A percentile compares a stretch with the other conserved stretches of the same genome.
Conservation (phyloP, 2,797 vertebrate genomes). For the Epinephelus coioides region DNA sequence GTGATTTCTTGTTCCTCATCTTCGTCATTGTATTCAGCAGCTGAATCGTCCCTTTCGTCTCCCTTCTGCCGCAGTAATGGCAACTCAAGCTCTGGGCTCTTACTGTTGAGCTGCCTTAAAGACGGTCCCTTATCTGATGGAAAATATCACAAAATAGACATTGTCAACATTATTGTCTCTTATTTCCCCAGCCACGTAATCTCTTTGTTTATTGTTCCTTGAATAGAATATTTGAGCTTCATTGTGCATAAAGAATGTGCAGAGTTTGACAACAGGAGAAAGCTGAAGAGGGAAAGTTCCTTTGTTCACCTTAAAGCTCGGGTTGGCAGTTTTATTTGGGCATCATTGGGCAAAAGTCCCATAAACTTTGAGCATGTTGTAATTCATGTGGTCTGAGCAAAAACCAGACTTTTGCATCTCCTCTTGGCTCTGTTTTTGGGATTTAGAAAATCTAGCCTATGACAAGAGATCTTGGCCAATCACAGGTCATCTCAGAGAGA, state of each 20-base stretch:
- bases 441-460: too few species aligned
- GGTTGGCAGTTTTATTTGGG: too few species aligned
- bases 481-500: too few species aligned
- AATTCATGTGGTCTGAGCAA: too few species aligned
- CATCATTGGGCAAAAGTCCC: too few species aligned
- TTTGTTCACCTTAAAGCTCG: neutral
- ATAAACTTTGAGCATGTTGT: too few species aligned
- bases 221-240: neutral
- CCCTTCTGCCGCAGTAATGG: conserved; percentile 82
- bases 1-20: conserved; percentile 81
- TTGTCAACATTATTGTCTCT: neutral
- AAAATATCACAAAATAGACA: neutral
- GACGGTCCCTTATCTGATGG: conserved; percentile 71
- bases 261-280: neutral
- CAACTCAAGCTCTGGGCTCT: conserved; percentile 87
- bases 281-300: neutral
- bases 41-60: conserved; percentile 58
- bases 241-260: neutral
- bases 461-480: too few species aligned
- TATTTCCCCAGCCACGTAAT: neutral
- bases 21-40: conserved; percentile 69
- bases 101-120: conserved; percentile 77
- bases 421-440: too few species aligned
- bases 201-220: neutral
- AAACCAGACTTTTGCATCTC: too few species aligned